Evolutionary conservation across 2,113 vertebrate genomes (phyloP).

Genomic region (Oostethus manadensis): DNA sequence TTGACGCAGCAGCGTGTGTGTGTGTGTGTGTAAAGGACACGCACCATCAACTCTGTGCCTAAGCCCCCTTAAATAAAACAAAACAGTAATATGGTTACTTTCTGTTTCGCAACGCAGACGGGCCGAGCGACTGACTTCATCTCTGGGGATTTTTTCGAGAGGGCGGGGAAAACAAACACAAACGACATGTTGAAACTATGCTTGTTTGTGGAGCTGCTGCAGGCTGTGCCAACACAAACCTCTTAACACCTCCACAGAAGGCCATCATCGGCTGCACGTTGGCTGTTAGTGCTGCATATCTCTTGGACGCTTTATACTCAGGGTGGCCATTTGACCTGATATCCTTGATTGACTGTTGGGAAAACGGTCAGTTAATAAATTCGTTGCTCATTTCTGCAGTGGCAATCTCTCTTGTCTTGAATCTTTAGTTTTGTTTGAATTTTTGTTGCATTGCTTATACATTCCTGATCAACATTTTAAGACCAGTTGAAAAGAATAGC

Average conservation of each 20-base stretch:
- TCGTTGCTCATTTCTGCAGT: no score
- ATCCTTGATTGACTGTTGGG: no score
- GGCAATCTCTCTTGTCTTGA: no score
- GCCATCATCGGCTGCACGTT: background rate
- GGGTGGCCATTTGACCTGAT: no score
- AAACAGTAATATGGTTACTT: constrained; percentile 50
- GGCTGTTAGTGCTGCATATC: background rate
- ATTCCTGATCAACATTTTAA: no score
- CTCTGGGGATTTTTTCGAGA: background rate
- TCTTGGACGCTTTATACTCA: background rate
- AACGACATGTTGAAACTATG: constrained; percentile 1
- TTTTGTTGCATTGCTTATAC: no score
- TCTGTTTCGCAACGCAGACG: constrained; percentile 36
- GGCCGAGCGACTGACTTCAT: background rate
- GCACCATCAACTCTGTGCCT: constrained; percentile 38
- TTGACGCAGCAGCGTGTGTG: constrained; percentile 11
- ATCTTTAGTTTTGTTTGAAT: no score
- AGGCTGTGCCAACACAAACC: background rate
- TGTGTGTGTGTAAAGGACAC: constrained; percentile 35
- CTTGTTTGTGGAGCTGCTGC: constrained; percentile 2
- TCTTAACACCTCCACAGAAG: constrained; percentile 5
- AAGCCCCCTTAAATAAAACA: constrained; percentile 6
- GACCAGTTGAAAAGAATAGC: no score
- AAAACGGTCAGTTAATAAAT: no score
- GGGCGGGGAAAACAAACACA: constrained; percentile 1